A percentile compares a stretch with the other conserved stretches of the same genome.
phyloP scores from a whole-genome alignment of 2,888 invertebrate genomes.

The Tiliacea aurago region DNA sequence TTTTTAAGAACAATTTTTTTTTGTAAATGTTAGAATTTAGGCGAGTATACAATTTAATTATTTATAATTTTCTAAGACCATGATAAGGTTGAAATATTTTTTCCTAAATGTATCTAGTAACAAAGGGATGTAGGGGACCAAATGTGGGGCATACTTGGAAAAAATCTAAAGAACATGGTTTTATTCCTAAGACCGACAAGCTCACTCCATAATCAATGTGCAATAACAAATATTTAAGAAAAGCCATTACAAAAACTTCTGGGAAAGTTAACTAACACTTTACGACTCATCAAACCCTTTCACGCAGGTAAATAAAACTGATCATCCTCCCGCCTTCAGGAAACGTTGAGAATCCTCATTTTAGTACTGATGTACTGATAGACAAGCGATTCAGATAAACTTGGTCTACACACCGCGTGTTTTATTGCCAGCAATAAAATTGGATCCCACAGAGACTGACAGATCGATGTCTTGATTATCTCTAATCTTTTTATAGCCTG shows the following conservation, averaged over 20 bases:
- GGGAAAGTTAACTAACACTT: constrained; percentile 2
- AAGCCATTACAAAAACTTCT: background rate
- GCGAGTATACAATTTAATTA: background rate
- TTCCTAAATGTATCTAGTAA: background rate
- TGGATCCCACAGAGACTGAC: constrained; percentile 48
- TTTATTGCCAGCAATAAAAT: constrained; percentile 62
- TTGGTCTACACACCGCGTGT: constrained; percentile 51
- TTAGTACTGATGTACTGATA: constrained; percentile 54
- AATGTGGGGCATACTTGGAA: background rate
- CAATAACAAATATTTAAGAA: background rate
- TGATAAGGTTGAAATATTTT: background rate
- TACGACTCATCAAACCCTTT: constrained; percentile 4
- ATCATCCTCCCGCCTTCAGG: constrained; percentile 15
- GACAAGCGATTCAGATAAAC: constrained; percentile 56
- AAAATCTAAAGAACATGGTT: background rate
- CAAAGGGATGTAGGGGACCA: background rate
- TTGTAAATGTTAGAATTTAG: too few species aligned
- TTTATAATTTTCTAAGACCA: background rate
- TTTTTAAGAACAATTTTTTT: too few species aligned
- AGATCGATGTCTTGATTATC: constrained; percentile 51
- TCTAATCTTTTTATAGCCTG: constrained; percentile 50
- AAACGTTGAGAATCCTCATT: constrained; percentile 30
- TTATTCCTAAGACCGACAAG: background rate
- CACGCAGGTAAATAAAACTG: constrained; percentile 36
- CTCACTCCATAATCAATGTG: background rate